phyloP scores from a whole-genome alignment of 2,113 vertebrate genomes.

The Rhinichthys klamathensis region DNA sequence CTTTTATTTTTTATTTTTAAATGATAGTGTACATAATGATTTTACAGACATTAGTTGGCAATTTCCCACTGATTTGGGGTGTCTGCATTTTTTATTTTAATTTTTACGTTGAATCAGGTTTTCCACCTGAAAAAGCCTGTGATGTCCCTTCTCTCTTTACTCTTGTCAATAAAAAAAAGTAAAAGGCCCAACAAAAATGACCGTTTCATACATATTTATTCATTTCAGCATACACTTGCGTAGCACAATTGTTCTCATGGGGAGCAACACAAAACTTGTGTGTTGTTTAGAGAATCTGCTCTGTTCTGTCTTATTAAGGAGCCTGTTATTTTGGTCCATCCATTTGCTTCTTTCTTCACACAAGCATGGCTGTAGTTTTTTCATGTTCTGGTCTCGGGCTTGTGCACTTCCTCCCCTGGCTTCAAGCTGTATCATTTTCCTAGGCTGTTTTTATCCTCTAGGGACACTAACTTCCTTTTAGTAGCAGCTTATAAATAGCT shows the following conservation, averaged over 20 bases:
- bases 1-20: no score
- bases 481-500: slow-evolving; percentile 77
- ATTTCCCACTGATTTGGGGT: not conserved
- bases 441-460: slow-evolving; percentile 74
- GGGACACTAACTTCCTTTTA: slow-evolving; percentile 78
- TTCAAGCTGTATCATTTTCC: slow-evolving; percentile 78
- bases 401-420: slow-evolving; percentile 74
- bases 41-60: not conserved
- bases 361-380: slow-evolving; percentile 65
- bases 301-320: slow-evolving; percentile 26
- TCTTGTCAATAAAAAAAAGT: no score
- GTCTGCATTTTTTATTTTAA: not conserved
- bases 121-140: not conserved
- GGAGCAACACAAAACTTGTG: not conserved
- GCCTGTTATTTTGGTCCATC: slow-evolving; percentile 8
- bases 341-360: slow-evolving; percentile 1
- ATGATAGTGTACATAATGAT: not conserved
- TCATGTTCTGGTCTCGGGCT: slow-evolving; percentile 72
- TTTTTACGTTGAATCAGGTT: not conserved
- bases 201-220: not conserved
- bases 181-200: not conserved
- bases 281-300: slow-evolving; percentile 30
- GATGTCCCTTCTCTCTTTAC: no score
- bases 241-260: not conserved
- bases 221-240: not conserved